Evolutionary conservation across 2,888 invertebrate species (phyloP).

Genomic region (Brassicogethes aeneus): DNA sequence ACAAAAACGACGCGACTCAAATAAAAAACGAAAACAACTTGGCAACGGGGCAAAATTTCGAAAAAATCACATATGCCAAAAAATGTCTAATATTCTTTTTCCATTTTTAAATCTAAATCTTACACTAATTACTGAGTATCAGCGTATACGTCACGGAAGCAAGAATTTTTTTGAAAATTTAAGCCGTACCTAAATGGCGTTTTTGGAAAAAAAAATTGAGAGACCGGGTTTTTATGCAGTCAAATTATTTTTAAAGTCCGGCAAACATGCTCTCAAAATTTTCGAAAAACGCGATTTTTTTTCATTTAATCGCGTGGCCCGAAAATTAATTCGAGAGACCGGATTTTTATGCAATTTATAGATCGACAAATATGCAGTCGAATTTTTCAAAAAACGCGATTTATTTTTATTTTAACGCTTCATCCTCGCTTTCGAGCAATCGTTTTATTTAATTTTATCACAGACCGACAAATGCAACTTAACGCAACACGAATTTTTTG

Average conservation of each 20-base stretch:
- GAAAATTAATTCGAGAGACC: too few species aligned
- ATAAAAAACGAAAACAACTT: slow-evolving; percentile 12
- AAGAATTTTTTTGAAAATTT: background rate
- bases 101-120: slow-evolving; percentile 2
- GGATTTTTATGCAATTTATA: too few species aligned
- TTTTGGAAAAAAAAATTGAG: background rate
- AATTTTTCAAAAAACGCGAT: slow-evolving; percentile 5
- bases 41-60: slow-evolving; percentile 14
- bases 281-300: too few species aligned
- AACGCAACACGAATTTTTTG: slow-evolving; percentile 20
- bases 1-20: too few species aligned
- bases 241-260: too few species aligned
- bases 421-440: slow-evolving; percentile 35
- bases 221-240: background rate
- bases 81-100: slow-evolving; percentile 10
- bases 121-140: slow-evolving; percentile 31
- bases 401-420: slow-evolving; percentile 17
- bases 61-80: slow-evolving; percentile 10
- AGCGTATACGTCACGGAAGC: slow-evolving; percentile 42
- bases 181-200: background rate
- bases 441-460: slow-evolving; percentile 36
- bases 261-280: too few species aligned
- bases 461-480: slow-evolving; percentile 42
- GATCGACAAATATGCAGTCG: too few species aligned
- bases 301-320: too few species aligned